phyloP scores from a whole-genome alignment of 1,140 invertebrate species.

The Aphelinus certus region DNA sequence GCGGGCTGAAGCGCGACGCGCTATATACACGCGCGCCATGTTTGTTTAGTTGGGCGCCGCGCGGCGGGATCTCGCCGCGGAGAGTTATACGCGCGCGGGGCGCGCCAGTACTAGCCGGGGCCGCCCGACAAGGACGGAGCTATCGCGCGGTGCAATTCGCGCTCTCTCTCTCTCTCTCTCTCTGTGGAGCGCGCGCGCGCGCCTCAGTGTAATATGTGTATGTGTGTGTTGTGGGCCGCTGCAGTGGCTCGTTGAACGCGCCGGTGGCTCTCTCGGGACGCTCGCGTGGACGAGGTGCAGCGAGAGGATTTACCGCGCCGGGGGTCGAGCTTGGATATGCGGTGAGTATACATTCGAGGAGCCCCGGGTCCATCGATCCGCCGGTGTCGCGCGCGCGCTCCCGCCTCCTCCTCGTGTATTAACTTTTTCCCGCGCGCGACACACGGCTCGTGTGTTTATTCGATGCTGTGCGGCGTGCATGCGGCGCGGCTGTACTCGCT shows the following conservation, averaged over 20 bases:
- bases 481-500: not conserved
- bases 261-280: no score
- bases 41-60: slow-evolving; percentile 22
- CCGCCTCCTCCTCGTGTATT: not conserved
- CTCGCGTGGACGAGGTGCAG: no score
- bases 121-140: not conserved
- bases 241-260: no score
- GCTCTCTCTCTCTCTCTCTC: not conserved
- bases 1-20: not conserved
- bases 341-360: no score
- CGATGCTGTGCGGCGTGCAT: not conserved
- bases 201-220: no score
- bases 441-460: no score
- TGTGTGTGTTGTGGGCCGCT: no score
- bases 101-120: no score
- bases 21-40: slow-evolving; percentile 18
- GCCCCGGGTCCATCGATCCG: not conserved
- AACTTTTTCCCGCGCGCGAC: slow-evolving; percentile 35
- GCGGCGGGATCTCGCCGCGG: not conserved
- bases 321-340: no score
- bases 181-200: slow-evolving; percentile 1
- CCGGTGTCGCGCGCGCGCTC: not conserved
- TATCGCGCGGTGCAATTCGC: not conserved
- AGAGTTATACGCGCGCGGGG: not conserved
- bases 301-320: no score